phyloP scores from a whole-genome alignment of 2,113 vertebrate genomes.

The Falcunculus frontatus region DNA sequence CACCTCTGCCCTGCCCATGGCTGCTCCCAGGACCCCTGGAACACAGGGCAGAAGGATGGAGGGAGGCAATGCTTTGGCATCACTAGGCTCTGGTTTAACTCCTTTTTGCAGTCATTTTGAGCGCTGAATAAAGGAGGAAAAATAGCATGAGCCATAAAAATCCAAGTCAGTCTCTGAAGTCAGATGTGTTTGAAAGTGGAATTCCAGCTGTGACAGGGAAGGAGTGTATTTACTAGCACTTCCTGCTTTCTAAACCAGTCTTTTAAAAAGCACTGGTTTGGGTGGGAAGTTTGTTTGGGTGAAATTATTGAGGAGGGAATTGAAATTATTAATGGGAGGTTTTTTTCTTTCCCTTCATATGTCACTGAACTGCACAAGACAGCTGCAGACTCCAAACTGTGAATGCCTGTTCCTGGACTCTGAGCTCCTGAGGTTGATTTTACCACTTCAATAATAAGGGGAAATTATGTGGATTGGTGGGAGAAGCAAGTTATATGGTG shows the following conservation, averaged over 20 bases:
- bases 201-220: background rate
- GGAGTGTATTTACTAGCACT: background rate
- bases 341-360: background rate
- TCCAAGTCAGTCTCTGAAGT: background rate
- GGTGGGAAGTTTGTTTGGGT: background rate
- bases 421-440: background rate
- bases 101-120: background rate
- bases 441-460: background rate
- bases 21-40: rapidly evolving
- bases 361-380: background rate
- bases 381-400: rapidly evolving
- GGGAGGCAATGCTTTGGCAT: background rate
- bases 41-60: background rate
- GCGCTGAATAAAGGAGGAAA: background rate
- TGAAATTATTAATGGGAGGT: background rate
- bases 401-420: rapidly evolving
- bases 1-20: background rate
- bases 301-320: background rate
- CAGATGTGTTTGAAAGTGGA: background rate
- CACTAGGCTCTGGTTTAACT: background rate
- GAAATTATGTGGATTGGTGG: background rate
- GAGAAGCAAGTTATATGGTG: background rate
- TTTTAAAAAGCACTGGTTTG: background rate
- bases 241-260: background rate
- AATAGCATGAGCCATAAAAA: background rate